Conservation (phyloP, 2,888 invertebrate genomes). For the Clanis bilineata region DNA sequence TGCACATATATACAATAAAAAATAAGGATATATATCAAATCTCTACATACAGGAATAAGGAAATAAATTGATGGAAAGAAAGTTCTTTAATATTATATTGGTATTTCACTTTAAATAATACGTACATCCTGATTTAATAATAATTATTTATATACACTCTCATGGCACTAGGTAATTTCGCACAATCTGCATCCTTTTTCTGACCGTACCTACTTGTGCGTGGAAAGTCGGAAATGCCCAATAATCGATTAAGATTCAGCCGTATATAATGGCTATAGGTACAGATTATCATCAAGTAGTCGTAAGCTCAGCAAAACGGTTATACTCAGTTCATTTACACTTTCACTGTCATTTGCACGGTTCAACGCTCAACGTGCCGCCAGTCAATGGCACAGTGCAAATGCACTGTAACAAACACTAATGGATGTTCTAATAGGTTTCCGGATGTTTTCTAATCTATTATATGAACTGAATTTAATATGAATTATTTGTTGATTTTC, state of each 20-base stretch:
- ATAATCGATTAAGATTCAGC: slow-evolving; percentile 6
- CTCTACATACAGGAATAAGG: too few species aligned
- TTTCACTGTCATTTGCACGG: slow-evolving; percentile 33
- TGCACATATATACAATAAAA: too few species aligned
- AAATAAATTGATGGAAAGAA: too few species aligned
- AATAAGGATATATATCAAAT: too few species aligned
- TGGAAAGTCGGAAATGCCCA: slow-evolving; percentile 5
- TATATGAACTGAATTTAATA: neutral
- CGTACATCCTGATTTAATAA: neutral
- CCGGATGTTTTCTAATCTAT: slow-evolving; percentile 9
- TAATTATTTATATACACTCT: neutral
- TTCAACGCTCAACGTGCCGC: slow-evolving; percentile 50
- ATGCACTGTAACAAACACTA: neutral
- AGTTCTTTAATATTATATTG: too few species aligned
- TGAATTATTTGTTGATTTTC: too few species aligned
- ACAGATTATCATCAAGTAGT: slow-evolving; percentile 16
- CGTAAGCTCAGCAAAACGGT: slow-evolving; percentile 13
- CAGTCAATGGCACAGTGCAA: slow-evolving; percentile 32
- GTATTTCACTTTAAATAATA: too few species aligned
- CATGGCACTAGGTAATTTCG: neutral
- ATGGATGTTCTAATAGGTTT: neutral
- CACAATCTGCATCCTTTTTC: neutral
- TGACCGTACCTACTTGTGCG: neutral
- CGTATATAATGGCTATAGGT: slow-evolving; percentile 7
- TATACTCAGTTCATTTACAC: slow-evolving; percentile 25